These are phyloP conservation scores for Montifringilla adamsi DNA, from an alignment of 2,113 vertebrate species.

Conservation along the genomic window DNA sequence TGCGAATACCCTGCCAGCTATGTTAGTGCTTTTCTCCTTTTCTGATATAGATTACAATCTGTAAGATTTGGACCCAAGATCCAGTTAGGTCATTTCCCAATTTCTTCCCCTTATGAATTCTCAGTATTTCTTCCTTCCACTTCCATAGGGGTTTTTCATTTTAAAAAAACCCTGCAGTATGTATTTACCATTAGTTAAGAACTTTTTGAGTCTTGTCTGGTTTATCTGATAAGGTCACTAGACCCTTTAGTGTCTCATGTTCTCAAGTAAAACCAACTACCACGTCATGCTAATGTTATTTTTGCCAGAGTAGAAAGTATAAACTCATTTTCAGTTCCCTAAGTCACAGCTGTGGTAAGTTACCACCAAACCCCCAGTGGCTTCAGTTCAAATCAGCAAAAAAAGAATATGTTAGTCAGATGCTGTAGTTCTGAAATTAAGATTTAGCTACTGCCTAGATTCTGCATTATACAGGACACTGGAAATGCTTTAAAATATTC, in stretches of 20 bases:
- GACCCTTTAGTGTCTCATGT: neutral
- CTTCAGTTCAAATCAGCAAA: neutral
- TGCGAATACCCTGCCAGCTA: neutral
- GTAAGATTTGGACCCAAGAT: constrained; percentile 41
- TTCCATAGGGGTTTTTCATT: neutral
- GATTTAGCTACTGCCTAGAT: neutral
- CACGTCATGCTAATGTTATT: neutral
- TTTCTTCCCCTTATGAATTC: constrained; percentile 21
- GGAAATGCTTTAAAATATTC: neutral
- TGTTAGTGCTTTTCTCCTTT: neutral
- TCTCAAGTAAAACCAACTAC: neutral
- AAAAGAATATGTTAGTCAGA: neutral
- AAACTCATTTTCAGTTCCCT: constrained; percentile 3
- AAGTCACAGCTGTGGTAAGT: neutral
- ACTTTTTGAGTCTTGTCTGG: neutral
- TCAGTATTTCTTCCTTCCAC: neutral
- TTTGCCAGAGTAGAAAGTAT: neutral
- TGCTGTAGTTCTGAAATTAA: neutral
- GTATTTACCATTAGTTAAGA: neutral
- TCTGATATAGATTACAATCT: neutral
- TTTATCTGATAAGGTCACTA: neutral
- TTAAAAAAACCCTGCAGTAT: fast-evolving
- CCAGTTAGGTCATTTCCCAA: constrained; percentile 20
- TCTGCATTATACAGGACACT: neutral
- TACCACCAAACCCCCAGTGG: neutral